phyloP scores from a whole-genome alignment of 2,797 vertebrate genomes.

The Poeciliopsis turneri region DNA sequence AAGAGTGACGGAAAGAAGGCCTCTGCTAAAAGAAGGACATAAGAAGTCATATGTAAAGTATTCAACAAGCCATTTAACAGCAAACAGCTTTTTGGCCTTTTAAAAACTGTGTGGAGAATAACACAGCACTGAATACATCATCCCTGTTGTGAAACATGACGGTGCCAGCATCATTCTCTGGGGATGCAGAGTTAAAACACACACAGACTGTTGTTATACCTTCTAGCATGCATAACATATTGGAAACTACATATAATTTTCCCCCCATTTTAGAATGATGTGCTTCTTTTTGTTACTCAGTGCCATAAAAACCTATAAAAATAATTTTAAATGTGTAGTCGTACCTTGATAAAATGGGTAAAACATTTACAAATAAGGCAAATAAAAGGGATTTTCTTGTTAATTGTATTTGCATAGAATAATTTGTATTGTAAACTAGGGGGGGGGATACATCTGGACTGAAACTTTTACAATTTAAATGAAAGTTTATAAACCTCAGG shows the following conservation, averaged over 20 bases:
- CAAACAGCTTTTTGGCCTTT: neutral
- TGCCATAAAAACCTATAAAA: neutral
- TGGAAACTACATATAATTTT: neutral
- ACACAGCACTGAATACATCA: neutral
- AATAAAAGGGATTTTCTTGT: neutral
- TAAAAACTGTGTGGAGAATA: no score
- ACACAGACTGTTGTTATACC: no score
- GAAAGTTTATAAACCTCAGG: neutral
- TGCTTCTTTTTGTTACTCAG: neutral
- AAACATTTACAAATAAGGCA: neutral
- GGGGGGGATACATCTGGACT: neutral
- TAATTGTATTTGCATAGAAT: neutral
- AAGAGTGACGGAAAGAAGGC: neutral
- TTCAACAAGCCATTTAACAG: neutral
- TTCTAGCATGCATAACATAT: neutral
- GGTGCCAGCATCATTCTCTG: neutral
- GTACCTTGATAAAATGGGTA: neutral
- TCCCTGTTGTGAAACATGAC: neutral
- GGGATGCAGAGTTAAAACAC: neutral
- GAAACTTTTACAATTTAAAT: neutral
- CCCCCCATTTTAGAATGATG: neutral
- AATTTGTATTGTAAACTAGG: slow-evolving; percentile 1
- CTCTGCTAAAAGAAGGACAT: neutral
- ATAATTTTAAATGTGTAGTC: neutral
- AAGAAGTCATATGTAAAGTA: neutral